These are phyloP conservation scores for Pogonus chalceus DNA, from an alignment of 1,140 invertebrate genomes.

Conservation along the genomic window DNA sequence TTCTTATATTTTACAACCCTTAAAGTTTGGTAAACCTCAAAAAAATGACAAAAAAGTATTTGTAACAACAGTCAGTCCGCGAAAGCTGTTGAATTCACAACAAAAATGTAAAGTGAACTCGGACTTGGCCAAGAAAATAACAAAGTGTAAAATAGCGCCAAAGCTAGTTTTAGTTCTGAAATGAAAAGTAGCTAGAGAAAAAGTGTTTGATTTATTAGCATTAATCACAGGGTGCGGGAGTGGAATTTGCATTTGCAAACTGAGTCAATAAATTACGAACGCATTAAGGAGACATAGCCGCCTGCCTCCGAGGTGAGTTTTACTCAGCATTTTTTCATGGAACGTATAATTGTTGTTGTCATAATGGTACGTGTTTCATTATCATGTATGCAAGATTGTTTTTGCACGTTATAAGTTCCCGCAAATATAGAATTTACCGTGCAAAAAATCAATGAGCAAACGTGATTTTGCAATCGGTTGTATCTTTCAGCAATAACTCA, in stretches of 20 bases:
- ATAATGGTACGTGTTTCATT: not conserved
- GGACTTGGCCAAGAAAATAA: no score
- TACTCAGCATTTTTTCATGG: not conserved
- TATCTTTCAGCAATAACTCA: no score
- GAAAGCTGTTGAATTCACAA: no score
- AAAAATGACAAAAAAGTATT: no score
- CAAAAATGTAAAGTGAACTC: no score
- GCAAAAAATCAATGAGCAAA: no score
- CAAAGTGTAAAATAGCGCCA: not conserved
- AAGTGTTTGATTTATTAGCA: not conserved
- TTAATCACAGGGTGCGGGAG: constrained; percentile 5
- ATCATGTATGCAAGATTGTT: not conserved
- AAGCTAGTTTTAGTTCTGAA: constrained; percentile 4
- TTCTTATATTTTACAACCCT: no score
- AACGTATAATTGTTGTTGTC: not conserved
- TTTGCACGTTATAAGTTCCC: no score
- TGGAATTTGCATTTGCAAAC: constrained; percentile 7
- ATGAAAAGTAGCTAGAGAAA: not conserved
- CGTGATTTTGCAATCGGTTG: no score
- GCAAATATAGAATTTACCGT: no score
- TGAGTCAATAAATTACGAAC: constrained; percentile 5
- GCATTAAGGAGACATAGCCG: constrained; percentile 5
- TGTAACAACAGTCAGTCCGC: no score
- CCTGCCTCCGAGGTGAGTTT: constrained; percentile 6
- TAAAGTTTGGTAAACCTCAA: no score